These are phyloP conservation scores for Ptyas mucosa DNA, from an alignment of 2,113 vertebrate species.

Conservation along the genomic window DNA sequence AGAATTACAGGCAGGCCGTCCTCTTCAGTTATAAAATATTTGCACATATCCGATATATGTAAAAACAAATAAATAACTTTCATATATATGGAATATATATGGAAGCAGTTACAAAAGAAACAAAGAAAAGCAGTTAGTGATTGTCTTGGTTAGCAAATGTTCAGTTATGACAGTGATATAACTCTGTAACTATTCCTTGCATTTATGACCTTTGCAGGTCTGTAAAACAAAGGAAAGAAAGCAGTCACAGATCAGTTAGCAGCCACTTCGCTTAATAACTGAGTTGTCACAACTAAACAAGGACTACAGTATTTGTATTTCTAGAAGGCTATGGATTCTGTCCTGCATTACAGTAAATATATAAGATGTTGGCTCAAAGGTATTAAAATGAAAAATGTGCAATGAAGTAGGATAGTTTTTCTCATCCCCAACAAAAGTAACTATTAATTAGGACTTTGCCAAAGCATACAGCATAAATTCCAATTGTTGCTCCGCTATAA, in stretches of 20 bases:
- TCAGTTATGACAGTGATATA: not conserved
- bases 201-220: not conserved
- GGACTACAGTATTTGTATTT: not conserved
- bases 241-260: not conserved
- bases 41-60: not conserved
- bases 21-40: not conserved
- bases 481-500: conserved; percentile 21
- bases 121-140: not conserved
- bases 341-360: not conserved
- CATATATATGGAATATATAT: not conserved
- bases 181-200: not conserved
- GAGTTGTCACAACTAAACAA: not conserved
- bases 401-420: not conserved
- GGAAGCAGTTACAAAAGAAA: not conserved
- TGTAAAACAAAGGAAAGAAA: not conserved
- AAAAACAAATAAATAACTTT: not conserved
- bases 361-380: not conserved
- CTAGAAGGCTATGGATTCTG: not conserved
- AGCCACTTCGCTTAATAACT: not conserved
- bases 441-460: not conserved
- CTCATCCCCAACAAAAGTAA: not conserved
- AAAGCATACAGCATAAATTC: not conserved
- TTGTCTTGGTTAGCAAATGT: not conserved
- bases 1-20: not conserved
- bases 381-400: not conserved